A percentile compares a stretch with the other conserved stretches of the same genome.
These are phyloP conservation scores for Coelinius sp. DNA, from an alignment of 2,888 invertebrate genomes.

Conservation along the genomic window DNA sequence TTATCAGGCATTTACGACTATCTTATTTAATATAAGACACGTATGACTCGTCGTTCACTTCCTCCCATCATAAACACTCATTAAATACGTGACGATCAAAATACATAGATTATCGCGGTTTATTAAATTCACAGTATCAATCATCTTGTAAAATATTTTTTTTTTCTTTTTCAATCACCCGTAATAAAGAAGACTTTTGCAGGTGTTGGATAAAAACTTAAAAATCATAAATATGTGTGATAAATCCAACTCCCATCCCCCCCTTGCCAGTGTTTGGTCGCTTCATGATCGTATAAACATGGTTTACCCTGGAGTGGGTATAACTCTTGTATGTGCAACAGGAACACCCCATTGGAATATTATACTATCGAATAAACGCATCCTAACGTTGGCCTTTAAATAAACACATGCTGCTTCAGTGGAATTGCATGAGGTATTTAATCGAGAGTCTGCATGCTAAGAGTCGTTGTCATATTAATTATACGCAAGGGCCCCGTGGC, in stretches of 20 bases:
- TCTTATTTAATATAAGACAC: not conserved
- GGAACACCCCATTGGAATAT: constrained; percentile 27
- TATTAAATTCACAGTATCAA: constrained; percentile 12
- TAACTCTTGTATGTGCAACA: constrained; percentile 23
- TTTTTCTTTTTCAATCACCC: constrained; percentile 10
- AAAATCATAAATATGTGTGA: constrained; percentile 25
- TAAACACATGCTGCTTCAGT: constrained; percentile 10
- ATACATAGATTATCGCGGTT: constrained; percentile 12
- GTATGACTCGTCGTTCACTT: constrained; percentile 5
- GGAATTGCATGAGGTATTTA: constrained; percentile 23
- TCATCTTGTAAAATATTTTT: not conserved
- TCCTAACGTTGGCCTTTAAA: constrained; percentile 25
- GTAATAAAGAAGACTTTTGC: not conserved
- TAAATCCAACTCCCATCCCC: constrained; percentile 26
- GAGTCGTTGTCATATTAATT: constrained; percentile 37
- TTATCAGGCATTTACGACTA: not conserved
- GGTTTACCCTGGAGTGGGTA: constrained; percentile 20
- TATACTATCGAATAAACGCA: constrained; percentile 30
- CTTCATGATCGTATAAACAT: constrained; percentile 19
- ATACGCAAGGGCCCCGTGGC: constrained; percentile 35
- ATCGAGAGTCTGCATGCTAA: constrained; percentile 31
- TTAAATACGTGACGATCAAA: constrained; percentile 12
- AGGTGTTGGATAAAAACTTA: constrained; percentile 30
- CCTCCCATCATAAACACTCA: not conserved
- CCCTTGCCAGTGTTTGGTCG: not conserved